Evolutionary conservation across 2,113 vertebrate species (phyloP).

Genomic region (Procapra przewalskii): DNA sequence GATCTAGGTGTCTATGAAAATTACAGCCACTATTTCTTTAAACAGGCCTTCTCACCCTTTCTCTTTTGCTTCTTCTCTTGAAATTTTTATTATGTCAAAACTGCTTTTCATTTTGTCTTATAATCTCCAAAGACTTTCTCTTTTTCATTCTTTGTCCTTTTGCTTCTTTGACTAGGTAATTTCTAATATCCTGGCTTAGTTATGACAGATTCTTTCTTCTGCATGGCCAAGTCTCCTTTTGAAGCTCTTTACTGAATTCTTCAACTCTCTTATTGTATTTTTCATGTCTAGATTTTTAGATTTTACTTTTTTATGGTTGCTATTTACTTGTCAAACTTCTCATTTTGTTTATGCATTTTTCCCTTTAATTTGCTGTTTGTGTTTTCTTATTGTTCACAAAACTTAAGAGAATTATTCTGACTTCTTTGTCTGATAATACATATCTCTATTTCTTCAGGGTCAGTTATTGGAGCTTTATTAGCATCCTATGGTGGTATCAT

Average conservation of each 20-base stretch:
- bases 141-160: not conserved
- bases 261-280: not conserved
- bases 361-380: not conserved
- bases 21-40: not conserved
- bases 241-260: not conserved
- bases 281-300: not conserved
- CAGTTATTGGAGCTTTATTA: not conserved
- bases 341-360: not conserved
- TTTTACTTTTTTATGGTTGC: not conserved
- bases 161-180: not conserved
- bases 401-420: not conserved
- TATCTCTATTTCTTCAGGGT: not conserved
- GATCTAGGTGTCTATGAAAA: not conserved
- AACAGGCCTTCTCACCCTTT: not conserved
- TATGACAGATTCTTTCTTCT: not conserved
- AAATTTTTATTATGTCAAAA: not conserved
- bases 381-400: not conserved
- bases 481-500: not conserved
- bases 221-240: not conserved
- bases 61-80: not conserved
- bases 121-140: not conserved
- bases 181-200: not conserved
- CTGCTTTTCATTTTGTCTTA: not conserved
- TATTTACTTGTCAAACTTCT: not conserved
- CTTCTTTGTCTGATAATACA: not conserved